phyloP scores from a whole-genome alignment of 2,888 invertebrate species.

The Ophion costatus region DNA sequence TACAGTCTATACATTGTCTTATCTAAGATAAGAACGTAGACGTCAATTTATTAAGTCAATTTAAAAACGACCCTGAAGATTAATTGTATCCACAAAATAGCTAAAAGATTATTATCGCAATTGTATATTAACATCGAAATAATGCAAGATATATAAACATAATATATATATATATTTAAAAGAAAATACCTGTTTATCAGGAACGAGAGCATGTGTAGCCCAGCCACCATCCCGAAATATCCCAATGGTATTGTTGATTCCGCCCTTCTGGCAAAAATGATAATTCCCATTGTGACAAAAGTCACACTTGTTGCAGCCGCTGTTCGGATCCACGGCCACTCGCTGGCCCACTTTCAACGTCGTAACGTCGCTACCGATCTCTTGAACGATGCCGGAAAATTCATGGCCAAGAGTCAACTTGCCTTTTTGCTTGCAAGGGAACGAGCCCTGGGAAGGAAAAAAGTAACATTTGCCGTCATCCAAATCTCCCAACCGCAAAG shows the following conservation, averaged over 20 bases:
- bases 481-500: neutral
- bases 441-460: conserved; percentile 85
- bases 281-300: conserved; percentile 87
- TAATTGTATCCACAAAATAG: no score
- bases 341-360: conserved; percentile 87
- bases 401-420: conserved; percentile 88
- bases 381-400: conserved; percentile 87
- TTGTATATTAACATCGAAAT: no score
- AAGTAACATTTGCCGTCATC: neutral
- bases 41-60: no score
- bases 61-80: no score
- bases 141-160: no score
- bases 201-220: conserved; percentile 87
- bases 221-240: conserved; percentile 89
- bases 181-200: conserved; percentile 85
- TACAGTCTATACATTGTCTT: no score
- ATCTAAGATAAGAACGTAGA: no score
- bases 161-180: neutral
- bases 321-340: conserved; percentile 89
- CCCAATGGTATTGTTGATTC: conserved; percentile 87
- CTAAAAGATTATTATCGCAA: no score
- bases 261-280: conserved; percentile 87
- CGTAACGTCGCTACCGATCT: conserved; percentile 85
- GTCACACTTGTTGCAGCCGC: conserved; percentile 87
- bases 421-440: conserved; percentile 86